These are phyloP conservation scores for Dasypolia templi DNA, from an alignment of 2,888 invertebrate species.

Conservation along the genomic window DNA sequence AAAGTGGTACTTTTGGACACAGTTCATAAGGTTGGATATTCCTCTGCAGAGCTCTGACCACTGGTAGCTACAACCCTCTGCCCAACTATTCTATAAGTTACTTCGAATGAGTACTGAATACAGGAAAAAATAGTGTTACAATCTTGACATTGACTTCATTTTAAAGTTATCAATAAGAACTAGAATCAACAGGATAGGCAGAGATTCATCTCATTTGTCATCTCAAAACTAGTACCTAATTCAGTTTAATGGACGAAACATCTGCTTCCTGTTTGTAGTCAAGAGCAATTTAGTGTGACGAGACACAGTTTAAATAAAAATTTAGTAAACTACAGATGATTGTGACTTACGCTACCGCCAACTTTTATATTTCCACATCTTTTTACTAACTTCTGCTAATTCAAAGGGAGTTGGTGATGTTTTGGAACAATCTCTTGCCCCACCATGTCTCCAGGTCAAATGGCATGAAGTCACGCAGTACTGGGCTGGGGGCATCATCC, in stretches of 20 bases:
- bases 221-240: slow-evolving; percentile 41
- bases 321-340: slow-evolving; percentile 89
- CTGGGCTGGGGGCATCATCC: slow-evolving; percentile 93
- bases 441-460: slow-evolving; percentile 98
- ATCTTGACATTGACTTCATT: slow-evolving; percentile 17
- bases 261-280: slow-evolving; percentile 34
- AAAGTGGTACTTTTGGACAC: background rate
- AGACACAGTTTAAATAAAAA: slow-evolving; percentile 70
- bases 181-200: slow-evolving; percentile 32
- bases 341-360: slow-evolving; percentile 87
- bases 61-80: background rate
- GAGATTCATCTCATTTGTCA: slow-evolving; percentile 36
- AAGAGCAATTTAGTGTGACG: slow-evolving; percentile 18
- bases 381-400: slow-evolving; percentile 43
- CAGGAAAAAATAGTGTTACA: background rate
- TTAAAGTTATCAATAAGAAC: slow-evolving; percentile 28
- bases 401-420: slow-evolving; percentile 95
- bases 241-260: slow-evolving; percentile 38
- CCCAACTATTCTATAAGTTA: background rate
- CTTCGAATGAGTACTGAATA: background rate
- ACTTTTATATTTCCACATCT: slow-evolving; percentile 73
- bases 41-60: background rate
- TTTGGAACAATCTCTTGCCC: slow-evolving; percentile 96
- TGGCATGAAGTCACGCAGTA: slow-evolving; percentile 95
- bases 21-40: background rate